Evolutionary conservation across 1,140 invertebrate genomes (phyloP), one percentile per base, ranked within the genome.

Genomic region (Schmidtea mediterranea): DNA sequence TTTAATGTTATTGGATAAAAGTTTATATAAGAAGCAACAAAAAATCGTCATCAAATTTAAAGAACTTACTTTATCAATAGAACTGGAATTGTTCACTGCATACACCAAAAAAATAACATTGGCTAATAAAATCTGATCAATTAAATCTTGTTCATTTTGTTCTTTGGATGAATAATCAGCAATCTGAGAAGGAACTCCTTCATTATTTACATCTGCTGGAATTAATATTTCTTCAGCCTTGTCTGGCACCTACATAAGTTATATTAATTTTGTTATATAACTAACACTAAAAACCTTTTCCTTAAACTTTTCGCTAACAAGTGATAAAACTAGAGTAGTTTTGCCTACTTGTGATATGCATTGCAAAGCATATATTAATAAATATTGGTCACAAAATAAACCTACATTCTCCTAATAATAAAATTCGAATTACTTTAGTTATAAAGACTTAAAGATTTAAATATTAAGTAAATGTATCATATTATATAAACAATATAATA

Each of bases 71-170:
- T 78, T 77, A 56, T 83, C 77, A 36, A 95, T 72, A 1, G 81
- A 81, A 49, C 81, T 76, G 53, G 87, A 82, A 69, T 90, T 80
- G 51, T 87, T 78, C 2, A 94, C 83, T 24, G 82, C 78, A 69
- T 95, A 98, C 13, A 98, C 86, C 50, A 98, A 74, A 65, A 89
- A 95, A 51, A 98, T 79, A 12, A 97, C 92, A 74, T 92, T 81
- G 3, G 89, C 82, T 62, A 66, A 52, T 46, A 76, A 73, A 54
- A 95, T 79, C 69, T 95, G 82, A 49, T 79, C 76, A n/a, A 72
- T 70, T 16, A 97, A 66, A 54, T 78, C 73, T 55, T 83, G 76
- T 53, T 89, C 76, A 32, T 73, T 75, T 69, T 95, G 86, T 61
- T 92, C 86, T 48, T 74, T 72, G 53, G 76, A 79, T 79, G 63